These are phyloP conservation scores for Drosophila yakuba DNA, from an alignment of 1,140 invertebrate species.

Conservation along the genomic window DNA sequence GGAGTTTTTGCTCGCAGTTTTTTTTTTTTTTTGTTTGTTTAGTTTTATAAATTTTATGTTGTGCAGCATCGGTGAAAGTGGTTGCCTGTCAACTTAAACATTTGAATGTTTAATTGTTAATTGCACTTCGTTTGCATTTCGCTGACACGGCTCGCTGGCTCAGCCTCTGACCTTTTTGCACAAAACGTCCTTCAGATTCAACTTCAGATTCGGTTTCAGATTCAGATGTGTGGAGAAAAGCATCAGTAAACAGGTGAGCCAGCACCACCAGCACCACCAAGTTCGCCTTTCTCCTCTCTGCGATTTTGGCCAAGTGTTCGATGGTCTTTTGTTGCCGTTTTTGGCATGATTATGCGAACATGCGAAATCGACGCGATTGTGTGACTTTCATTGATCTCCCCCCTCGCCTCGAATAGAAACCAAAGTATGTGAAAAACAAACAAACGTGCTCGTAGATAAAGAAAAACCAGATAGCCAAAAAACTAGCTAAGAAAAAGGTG, in stretches of 20 bases:
- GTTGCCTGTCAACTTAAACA: slow-evolving; percentile 55
- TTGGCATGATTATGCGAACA: slow-evolving; percentile 79
- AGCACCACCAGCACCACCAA: background rate
- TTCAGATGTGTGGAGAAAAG: background rate
- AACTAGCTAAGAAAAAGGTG: slow-evolving; percentile 1
- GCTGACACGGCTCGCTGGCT: slow-evolving; percentile 20
- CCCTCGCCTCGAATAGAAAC: background rate
- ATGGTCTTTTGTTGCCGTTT: slow-evolving; percentile 58
- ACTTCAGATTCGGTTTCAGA: background rate
- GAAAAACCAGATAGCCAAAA: slow-evolving; percentile 46
- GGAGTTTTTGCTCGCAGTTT: slow-evolving; percentile 27
- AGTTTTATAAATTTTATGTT: slow-evolving; percentile 7
- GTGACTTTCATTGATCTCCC: slow-evolving; percentile 65
- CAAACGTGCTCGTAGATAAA: slow-evolving; percentile 37
- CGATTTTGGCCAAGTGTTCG: slow-evolving; percentile 33
- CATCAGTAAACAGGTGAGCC: slow-evolving; percentile 16
- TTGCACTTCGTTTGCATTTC: slow-evolving; percentile 38
- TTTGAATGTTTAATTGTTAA: slow-evolving; percentile 78
- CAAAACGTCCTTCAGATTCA: slow-evolving; percentile 61
- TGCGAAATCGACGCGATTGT: slow-evolving; percentile 65
- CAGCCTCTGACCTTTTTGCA: slow-evolving; percentile 62
- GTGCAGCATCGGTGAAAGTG: slow-evolving; percentile 54
- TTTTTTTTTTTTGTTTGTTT: background rate
- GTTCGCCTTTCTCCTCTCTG: slow-evolving; percentile 30
- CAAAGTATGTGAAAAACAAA: slow-evolving; percentile 29